Percentiles rank a stretch among this genome's conserved stretches.
phyloP scores from a whole-genome alignment of 2,113 vertebrate genomes.

The Thomomys bottae region DNA sequence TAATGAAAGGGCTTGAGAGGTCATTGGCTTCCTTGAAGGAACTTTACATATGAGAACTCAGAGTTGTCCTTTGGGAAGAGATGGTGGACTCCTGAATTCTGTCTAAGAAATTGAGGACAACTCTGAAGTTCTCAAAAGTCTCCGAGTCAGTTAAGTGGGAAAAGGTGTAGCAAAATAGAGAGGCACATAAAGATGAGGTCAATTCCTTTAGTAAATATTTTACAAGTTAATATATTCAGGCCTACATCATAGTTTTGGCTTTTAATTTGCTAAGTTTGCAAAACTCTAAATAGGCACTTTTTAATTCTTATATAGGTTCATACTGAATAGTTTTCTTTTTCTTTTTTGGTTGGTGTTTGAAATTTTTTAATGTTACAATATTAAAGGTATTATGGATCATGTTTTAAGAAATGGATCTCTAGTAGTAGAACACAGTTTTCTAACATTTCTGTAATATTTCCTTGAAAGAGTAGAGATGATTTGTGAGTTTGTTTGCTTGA shows the following conservation, averaged over 20 bases:
- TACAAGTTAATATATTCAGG: neutral
- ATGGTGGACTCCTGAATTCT: neutral
- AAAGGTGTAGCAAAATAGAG: neutral
- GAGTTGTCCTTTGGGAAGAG: neutral
- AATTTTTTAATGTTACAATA: neutral
- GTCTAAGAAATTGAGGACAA: neutral
- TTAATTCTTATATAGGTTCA: neutral
- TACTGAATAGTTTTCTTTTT: neutral
- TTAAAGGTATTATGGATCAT: neutral
- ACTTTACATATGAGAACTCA: neutral
- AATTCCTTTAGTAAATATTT: neutral
- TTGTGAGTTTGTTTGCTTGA: slow-evolving; percentile 5
- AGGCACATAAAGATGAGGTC: neutral
- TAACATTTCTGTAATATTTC: neutral
- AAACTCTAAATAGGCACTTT: neutral
- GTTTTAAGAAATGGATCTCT: neutral
- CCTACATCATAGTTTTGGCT: neutral
- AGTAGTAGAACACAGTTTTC: neutral
- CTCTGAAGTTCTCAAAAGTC: neutral
- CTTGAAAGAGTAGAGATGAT: slow-evolving; percentile 5
- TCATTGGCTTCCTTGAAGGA: neutral
- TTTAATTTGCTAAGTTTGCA: neutral
- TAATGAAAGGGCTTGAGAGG: neutral
- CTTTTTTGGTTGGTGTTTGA: neutral
- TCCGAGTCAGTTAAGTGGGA: neutral